Percentiles rank a stretch among this genome's conserved stretches.
phyloP scores from a whole-genome alignment of 30 jellyfish, hydroid and myxozoan species.

The Mastigias papua region DNA sequence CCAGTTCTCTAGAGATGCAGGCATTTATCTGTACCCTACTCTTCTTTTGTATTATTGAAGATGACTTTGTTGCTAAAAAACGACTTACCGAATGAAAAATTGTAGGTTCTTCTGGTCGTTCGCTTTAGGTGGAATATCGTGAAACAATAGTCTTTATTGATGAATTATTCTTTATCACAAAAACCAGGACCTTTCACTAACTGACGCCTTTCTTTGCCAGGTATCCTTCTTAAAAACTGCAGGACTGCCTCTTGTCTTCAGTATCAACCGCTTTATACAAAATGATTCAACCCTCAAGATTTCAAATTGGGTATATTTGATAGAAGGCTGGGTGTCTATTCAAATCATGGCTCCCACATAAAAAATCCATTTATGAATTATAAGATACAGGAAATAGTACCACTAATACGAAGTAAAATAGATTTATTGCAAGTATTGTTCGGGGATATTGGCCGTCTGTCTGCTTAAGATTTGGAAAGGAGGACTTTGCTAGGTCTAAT shows the following conservation, averaged over 20 bases:
- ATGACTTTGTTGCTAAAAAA: too few species aligned
- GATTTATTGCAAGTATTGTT: conserved; percentile 7
- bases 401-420: conserved; percentile 17
- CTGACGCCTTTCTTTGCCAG: background rate
- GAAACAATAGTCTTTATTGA: too few species aligned
- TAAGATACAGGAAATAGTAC: conserved; percentile 40
- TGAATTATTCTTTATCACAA: too few species aligned
- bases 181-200: background rate
- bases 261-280: background rate
- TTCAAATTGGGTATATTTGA: background rate
- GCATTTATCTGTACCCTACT: too few species aligned
- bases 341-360: conserved; percentile 49
- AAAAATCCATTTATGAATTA: conserved; percentile 24
- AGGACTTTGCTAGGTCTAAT: too few species aligned
- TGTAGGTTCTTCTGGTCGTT: too few species aligned
- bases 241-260: background rate
- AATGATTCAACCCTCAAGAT: background rate
- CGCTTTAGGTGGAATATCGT: too few species aligned
- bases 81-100: too few species aligned
- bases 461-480: background rate
- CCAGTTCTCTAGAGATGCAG: too few species aligned
- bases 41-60: too few species aligned
- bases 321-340: background rate
- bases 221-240: background rate
- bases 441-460: conserved; percentile 40